A percentile compares a stretch with the other conserved stretches of the same genome.
Conservation (phyloP, 1,140 invertebrate genomes). For the Psix sp. region DNA sequence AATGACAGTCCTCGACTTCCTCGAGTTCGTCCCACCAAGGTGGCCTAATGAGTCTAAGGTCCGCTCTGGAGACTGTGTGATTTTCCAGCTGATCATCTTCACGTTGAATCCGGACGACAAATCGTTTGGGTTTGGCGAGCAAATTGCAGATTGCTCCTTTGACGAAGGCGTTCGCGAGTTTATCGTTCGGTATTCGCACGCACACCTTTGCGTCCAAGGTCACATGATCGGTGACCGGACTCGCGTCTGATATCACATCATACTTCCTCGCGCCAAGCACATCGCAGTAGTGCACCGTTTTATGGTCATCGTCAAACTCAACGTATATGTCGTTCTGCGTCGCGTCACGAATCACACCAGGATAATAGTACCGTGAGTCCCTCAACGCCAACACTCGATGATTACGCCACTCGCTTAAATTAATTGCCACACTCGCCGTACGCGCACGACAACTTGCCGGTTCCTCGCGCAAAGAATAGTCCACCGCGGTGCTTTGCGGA, state of each 20-base stretch:
- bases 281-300: constrained; percentile 82
- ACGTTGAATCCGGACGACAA: constrained; percentile 84
- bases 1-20: constrained; percentile 76
- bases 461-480: constrained; percentile 79
- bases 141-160: constrained; percentile 89
- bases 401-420: constrained; percentile 93
- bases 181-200: constrained; percentile 75
- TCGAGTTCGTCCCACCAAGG: constrained; percentile 97
- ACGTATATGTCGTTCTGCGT: constrained; percentile 70
- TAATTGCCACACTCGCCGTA: constrained; percentile 78
- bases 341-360: constrained; percentile 82
- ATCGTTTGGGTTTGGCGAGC: constrained; percentile 83
- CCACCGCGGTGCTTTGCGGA: constrained; percentile 80
- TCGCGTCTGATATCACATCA: constrained; percentile 95
- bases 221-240: constrained; percentile 88
- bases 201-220: constrained; percentile 82
- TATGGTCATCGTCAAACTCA: constrained; percentile 78
- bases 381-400: constrained; percentile 92
- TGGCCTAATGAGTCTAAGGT: constrained; percentile 91
- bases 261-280: constrained; percentile 86
- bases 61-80: constrained; percentile 87
- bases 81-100: constrained; percentile 74
- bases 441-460: constrained; percentile 66
- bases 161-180: constrained; percentile 83
- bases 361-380: constrained; percentile 88